phyloP scores from a whole-genome alignment of 2,888 invertebrate genomes.

The Octonoba sinensis region DNA sequence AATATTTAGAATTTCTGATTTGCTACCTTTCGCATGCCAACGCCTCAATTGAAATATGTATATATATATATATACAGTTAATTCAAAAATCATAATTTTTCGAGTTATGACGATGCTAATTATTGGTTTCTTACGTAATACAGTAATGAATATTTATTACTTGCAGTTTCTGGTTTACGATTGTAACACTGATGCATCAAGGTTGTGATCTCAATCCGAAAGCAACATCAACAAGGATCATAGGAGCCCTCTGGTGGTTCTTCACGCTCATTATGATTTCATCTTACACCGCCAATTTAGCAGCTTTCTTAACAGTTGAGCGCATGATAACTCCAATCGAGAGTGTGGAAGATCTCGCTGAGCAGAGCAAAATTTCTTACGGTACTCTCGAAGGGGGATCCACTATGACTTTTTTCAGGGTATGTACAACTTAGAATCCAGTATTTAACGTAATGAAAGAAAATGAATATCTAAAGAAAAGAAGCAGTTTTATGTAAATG shows the following conservation, averaged over 20 bases:
- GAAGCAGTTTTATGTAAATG: too few relatives aligned
- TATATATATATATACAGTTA: too few relatives aligned
- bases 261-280: slow-evolving; percentile 98
- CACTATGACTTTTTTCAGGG: slow-evolving; percentile 97
- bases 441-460: too few relatives aligned
- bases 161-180: slow-evolving; percentile 75
- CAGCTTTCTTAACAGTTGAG: slow-evolving; percentile 97
- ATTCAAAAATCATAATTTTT: too few relatives aligned
- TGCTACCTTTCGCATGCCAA: too few relatives aligned
- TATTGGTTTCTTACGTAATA: too few relatives aligned
- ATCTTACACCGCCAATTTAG: slow-evolving; percentile 97
- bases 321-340: slow-evolving; percentile 95
- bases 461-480: too few relatives aligned
- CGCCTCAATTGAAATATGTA: too few relatives aligned
- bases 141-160: too few relatives aligned
- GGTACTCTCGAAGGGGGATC: slow-evolving; percentile 94
- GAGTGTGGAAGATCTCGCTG: slow-evolving; percentile 93
- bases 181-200: slow-evolving; percentile 87
- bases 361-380: slow-evolving; percentile 92
- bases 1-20: too few relatives aligned
- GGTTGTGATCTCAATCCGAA: slow-evolving; percentile 93
- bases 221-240: slow-evolving; percentile 84
- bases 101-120: too few relatives aligned
- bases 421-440: slow-evolving; percentile 72
- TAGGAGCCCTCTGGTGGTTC: slow-evolving; percentile 99